Conservation (phyloP, 1,140 invertebrate species). For the Drosophila albomicans region DNA sequence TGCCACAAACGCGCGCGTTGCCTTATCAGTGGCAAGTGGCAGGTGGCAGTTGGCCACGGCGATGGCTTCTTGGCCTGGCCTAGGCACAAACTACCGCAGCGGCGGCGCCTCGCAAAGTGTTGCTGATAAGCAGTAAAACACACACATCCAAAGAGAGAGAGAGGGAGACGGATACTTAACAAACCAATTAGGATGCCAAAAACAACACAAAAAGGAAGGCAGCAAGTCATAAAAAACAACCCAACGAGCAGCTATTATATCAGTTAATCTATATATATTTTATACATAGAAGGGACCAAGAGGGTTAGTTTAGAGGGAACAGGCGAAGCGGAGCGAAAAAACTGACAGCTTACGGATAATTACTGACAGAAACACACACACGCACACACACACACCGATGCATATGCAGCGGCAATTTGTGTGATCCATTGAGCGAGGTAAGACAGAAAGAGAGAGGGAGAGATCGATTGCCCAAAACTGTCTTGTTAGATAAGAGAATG, state of each 20-base stretch:
- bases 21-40: constrained; percentile 62
- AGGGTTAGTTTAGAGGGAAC: neutral
- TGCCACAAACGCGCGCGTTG: constrained; percentile 47
- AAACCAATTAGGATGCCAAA: constrained; percentile 84
- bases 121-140: constrained; percentile 60
- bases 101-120: constrained; percentile 66
- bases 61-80: constrained; percentile 47
- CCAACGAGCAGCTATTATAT: constrained; percentile 60
- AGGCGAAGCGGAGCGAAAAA: constrained; percentile 66
- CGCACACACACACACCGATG: constrained; percentile 25
- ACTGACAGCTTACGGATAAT: constrained; percentile 84
- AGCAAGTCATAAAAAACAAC: constrained; percentile 68
- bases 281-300: constrained; percentile 7
- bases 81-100: constrained; percentile 55
- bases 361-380: constrained; percentile 68
- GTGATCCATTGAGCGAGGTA: constrained; percentile 79
- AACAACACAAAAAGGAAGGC: constrained; percentile 42
- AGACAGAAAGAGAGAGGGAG: constrained; percentile 2
- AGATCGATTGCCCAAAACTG: constrained; percentile 69
- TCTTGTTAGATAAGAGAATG: constrained; percentile 83
- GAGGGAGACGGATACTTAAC: constrained; percentile 68
- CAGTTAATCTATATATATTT: constrained; percentile 57
- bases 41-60: constrained; percentile 39
- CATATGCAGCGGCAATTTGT: constrained; percentile 64
- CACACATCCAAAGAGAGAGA: constrained; percentile 24